A percentile compares a stretch with the other conserved stretches of the same genome.
Conservation (phyloP, 1,140 invertebrate genomes). For the Phymorhynchus buccinoides region DNA sequence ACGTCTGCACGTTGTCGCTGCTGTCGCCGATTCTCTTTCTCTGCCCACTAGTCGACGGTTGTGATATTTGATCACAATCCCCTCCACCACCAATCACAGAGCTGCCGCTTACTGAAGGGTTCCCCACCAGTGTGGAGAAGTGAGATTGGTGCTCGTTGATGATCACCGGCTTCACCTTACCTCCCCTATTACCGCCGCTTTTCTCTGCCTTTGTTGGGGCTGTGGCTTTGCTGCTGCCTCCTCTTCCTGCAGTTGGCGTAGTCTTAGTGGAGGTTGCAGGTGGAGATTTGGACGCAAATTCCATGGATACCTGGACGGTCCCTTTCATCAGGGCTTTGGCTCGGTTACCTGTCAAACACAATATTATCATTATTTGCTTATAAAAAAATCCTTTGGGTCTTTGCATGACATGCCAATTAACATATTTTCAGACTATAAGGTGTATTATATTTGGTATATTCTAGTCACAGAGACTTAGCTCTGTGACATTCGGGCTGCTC, state of each 20-base stretch:
- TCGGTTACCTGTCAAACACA: conserved; percentile 52
- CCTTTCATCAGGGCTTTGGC: conserved; percentile 41
- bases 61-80: no score
- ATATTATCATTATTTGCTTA: no score
- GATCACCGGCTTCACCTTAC: conserved; percentile 51
- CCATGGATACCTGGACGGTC: conserved; percentile 46
- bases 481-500: no score
- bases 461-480: no score
- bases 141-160: conserved; percentile 54
- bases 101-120: neutral
- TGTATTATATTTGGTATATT: no score
- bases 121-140: conserved; percentile 25
- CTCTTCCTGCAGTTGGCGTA: neutral
- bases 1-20: neutral
- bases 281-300: conserved; percentile 46
- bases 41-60: neutral
- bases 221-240: neutral
- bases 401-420: neutral
- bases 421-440: conserved; percentile 30
- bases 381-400: neutral
- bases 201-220: no score
- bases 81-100: neutral
- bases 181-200: no score
- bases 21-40: neutral
- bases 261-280: conserved; percentile 22